Evolutionary conservation across 2,888 invertebrate genomes (phyloP).

Genomic region (Leptinotarsa rubiginosa): DNA sequence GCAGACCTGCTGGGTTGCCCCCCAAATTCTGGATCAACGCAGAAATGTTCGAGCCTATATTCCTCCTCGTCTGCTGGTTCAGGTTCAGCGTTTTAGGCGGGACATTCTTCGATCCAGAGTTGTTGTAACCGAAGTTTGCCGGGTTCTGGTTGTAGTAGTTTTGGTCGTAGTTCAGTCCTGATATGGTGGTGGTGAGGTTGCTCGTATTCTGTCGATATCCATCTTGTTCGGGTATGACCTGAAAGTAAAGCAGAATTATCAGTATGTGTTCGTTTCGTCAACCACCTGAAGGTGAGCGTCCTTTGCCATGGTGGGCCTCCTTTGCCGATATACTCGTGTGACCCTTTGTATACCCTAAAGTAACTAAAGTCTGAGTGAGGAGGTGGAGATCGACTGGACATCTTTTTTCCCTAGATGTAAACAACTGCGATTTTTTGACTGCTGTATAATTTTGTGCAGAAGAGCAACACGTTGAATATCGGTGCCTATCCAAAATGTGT

Average conservation of each 20-base stretch:
- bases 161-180: constrained; percentile 63
- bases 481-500: too few relatives aligned
- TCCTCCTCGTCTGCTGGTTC: constrained; percentile 55
- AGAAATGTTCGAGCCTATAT: constrained; percentile 67
- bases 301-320: too few relatives aligned
- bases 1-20: constrained; percentile 63
- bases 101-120: constrained; percentile 56
- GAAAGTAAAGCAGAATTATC: not conserved
- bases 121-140: constrained; percentile 51
- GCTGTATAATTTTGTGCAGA: too few relatives aligned
- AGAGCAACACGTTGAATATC: too few relatives aligned
- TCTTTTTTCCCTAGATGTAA: too few relatives aligned
- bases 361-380: too few relatives aligned
- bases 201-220: constrained; percentile 55
- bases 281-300: too few relatives aligned
- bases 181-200: constrained; percentile 65
- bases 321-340: too few relatives aligned
- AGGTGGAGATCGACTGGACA: too few relatives aligned
- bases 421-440: too few relatives aligned
- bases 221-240: constrained; percentile 68
- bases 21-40: constrained; percentile 67
- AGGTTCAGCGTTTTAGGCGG: constrained; percentile 61
- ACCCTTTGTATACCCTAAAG: too few relatives aligned
- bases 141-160: constrained; percentile 61
- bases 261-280: too few relatives aligned